phyloP scores from a whole-genome alignment of 2,888 invertebrate species.

The Carcina quercana region DNA sequence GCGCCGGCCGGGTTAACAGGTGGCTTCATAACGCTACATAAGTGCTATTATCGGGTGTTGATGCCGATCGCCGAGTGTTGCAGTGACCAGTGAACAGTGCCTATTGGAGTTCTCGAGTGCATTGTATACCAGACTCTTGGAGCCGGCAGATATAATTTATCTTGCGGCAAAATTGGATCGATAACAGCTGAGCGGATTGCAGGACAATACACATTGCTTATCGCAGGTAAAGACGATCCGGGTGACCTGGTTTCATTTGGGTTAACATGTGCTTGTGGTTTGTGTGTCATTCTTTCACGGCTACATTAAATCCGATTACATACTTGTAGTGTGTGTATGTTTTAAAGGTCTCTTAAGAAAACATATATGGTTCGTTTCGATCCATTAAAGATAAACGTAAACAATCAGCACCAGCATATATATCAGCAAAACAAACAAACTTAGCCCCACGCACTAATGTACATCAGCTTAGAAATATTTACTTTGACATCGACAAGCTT shows the following conservation, averaged over 20 bases:
- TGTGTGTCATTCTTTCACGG: no score
- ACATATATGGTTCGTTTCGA: no score
- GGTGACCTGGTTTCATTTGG: slow-evolving; percentile 28
- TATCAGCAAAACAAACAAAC: no score
- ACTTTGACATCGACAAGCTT: no score
- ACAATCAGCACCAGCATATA: no score
- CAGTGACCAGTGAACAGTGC: slow-evolving; percentile 43
- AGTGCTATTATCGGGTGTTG: slow-evolving; percentile 50
- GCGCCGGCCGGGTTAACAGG: slow-evolving; percentile 35
- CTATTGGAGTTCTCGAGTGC: slow-evolving; percentile 38
- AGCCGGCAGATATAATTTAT: slow-evolving; percentile 23
- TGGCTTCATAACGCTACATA: no score
- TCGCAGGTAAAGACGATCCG: slow-evolving; percentile 41
- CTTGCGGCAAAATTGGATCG: slow-evolving; percentile 43
- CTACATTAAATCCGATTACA: no score
- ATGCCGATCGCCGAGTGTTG: slow-evolving; percentile 33
- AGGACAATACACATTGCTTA: slow-evolving; percentile 37
- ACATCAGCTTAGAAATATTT: no score
- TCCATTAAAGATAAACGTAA: no score
- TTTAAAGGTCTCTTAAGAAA: no score
- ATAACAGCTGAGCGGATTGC: slow-evolving; percentile 58
- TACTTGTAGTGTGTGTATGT: no score
- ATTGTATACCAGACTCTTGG: slow-evolving; percentile 30
- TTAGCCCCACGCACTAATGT: no score
- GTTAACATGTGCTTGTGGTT: neutral